Base-by-base conservation (phyloP, 2,888 invertebrate genomes). In the Synanthedon andrenaeformis region DNA sequence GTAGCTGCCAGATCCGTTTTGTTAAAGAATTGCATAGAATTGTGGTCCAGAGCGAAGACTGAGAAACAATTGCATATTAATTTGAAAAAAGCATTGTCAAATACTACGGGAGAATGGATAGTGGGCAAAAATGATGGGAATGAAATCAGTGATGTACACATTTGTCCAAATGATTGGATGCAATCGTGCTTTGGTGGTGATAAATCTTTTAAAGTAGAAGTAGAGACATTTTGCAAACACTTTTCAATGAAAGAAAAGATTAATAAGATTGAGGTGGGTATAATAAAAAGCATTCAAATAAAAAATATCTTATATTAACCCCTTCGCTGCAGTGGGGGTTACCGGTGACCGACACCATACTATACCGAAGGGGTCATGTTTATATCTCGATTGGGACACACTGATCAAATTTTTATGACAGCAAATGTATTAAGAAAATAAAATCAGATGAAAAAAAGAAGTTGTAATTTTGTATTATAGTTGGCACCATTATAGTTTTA, bases 191-290 rank as follows among this genome's bases (percentile, higher is more conserved):
- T 90, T 62, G 69, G 78, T 14, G 62, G 78, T 1, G 75, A 90
- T 1, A 88, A 89, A 59, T 91, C 94, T 0, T 98, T 96, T 71
- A 94, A 94, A 88, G 90, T 98, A 8, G 91, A 92, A 56, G 95
- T 98, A 0, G 96, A 97, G 76, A 93, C 95, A 1, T 98, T 95
- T 74, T 96, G 96, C 72, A 96, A 93, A 74, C 95, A 95, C 78
- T 92, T 96, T 59, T 89, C 90, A 1, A 93, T 93, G 74, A 82
- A 88, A 54, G 93, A 96, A 63, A 98, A 97, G 88, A 84, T 98
- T 19, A 86, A 91, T 1, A 95, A 93, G 80, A 95, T 98, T 66
- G 96, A 98, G 89, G 94, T 94, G 70, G 73, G 75, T 63, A 65
- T 8, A n/a, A 4, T 12, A n/a, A 35, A 35, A 35, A 35, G 3